phyloP scores from a whole-genome alignment of 2,797 vertebrate species.

The Tapera naevia region DNA sequence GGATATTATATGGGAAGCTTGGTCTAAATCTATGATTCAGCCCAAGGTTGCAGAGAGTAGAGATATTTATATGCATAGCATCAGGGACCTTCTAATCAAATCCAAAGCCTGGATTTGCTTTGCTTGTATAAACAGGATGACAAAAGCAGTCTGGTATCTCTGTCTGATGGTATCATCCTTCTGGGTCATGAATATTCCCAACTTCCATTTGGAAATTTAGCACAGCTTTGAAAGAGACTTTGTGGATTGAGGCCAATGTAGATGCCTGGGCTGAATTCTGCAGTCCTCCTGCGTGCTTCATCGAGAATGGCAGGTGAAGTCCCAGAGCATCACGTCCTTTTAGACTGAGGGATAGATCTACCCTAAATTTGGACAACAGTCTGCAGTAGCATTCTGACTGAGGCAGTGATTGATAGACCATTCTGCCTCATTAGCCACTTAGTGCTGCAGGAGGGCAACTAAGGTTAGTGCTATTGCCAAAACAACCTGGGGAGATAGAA shows the following conservation, averaged over 20 bases:
- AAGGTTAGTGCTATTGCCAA: conserved; percentile 52
- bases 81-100: not conserved
- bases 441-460: conserved; percentile 48
- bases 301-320: not conserved
- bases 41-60: not conserved
- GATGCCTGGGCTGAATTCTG: not conserved
- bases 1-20: not conserved
- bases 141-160: not conserved
- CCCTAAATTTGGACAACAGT: conserved; percentile 5
- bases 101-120: not conserved
- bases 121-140: not conserved
- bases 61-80: not conserved
- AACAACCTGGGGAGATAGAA: conserved; percentile 61
- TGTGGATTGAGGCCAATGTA: not conserved
- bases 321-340: not conserved
- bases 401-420: conserved; percentile 52
- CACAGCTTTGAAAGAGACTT: not conserved
- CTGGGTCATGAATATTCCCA: not conserved
- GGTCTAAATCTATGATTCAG: not conserved
- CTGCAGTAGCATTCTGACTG: conserved; percentile 18
- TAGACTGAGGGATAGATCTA: not conserved
- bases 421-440: conserved; percentile 64
- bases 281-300: not conserved
- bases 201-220: not conserved
- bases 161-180: not conserved